phyloP scores from a whole-genome alignment of 2,888 invertebrate genomes.

The Arge pagana region DNA sequence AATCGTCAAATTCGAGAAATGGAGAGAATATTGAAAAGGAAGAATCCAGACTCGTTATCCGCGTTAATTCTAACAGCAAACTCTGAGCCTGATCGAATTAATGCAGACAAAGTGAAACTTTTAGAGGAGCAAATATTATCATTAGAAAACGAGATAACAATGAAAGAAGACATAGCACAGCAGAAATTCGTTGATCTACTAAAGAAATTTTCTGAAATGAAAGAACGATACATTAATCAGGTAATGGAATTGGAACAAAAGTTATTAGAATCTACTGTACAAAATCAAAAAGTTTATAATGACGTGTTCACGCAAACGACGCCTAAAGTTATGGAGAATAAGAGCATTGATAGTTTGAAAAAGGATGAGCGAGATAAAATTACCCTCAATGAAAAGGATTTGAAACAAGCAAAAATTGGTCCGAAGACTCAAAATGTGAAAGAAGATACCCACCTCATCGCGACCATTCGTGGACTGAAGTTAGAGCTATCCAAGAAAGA shows the following conservation, averaged over 20 bases:
- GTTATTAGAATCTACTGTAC: constrained; percentile 36
- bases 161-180: constrained; percentile 73
- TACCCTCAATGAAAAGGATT: constrained; percentile 37
- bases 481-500: constrained; percentile 76
- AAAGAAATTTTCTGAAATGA: constrained; percentile 77
- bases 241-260: constrained; percentile 47
- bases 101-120: constrained; percentile 58
- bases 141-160: constrained; percentile 72
- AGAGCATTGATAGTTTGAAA: constrained; percentile 39
- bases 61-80: constrained; percentile 66
- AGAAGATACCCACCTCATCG: constrained; percentile 77
- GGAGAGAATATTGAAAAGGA: constrained; percentile 78
- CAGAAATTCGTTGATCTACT: constrained; percentile 74
- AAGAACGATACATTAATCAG: constrained; percentile 75
- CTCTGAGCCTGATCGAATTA: constrained; percentile 49
- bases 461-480: constrained; percentile 79
- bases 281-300: constrained; percentile 39
- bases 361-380: constrained; percentile 39
- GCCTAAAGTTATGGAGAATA: constrained; percentile 39
- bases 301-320: constrained; percentile 48
- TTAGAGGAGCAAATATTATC: constrained; percentile 74
- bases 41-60: constrained; percentile 83
- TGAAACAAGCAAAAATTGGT: constrained; percentile 39
- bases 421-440: constrained; percentile 60
- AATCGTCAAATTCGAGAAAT: constrained; percentile 82